A percentile compares a stretch with the other conserved stretches of the same genome.
These are phyloP conservation scores for Ectropis crepuscularia DNA, from an alignment of 2,888 invertebrate genomes.

Conservation along the genomic window DNA sequence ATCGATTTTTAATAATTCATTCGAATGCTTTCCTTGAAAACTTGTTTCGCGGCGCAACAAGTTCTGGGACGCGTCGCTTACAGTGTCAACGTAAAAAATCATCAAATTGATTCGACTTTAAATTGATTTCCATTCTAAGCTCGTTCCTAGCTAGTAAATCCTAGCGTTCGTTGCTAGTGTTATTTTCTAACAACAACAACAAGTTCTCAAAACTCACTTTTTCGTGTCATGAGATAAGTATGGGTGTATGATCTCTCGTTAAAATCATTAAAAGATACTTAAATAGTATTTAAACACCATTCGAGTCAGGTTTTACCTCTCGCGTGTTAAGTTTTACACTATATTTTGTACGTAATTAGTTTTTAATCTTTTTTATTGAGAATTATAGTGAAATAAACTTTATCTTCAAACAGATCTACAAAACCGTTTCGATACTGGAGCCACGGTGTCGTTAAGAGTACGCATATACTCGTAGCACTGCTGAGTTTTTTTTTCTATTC, in stretches of 20 bases:
- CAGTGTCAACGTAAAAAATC: too few species aligned
- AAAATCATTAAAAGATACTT: conserved; percentile 20
- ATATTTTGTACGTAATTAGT: conserved; percentile 41
- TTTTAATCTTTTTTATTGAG: conserved; percentile 36
- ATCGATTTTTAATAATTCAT: too few species aligned
- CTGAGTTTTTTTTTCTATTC: too few species aligned
- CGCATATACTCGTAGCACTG: too few species aligned
- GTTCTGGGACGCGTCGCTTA: too few species aligned
- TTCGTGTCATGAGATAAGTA: conserved; percentile 4
- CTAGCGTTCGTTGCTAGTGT: too few species aligned
- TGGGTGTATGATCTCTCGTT: not conserved
- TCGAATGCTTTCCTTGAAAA: too few species aligned
- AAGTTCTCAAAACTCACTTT: conserved; percentile 1
- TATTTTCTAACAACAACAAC: too few species aligned
- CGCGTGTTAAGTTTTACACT: conserved; percentile 30
- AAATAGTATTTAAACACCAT: conserved; percentile 3
- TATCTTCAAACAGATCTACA: conserved; percentile 37
- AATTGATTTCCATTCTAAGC: too few species aligned
- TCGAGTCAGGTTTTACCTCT: conserved; percentile 6
- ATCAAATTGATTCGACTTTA: too few species aligned
- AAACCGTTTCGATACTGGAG: conserved; percentile 31
- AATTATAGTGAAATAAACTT: conserved; percentile 32
- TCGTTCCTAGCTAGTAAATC: too few species aligned
- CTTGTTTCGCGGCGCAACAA: too few species aligned
- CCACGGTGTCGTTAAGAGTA: conserved; percentile 13